Percentiles rank a stretch among this genome's conserved stretches.
Conservation (phyloP, 2,113 vertebrate genomes). For the Gadus macrocephalus region DNA sequence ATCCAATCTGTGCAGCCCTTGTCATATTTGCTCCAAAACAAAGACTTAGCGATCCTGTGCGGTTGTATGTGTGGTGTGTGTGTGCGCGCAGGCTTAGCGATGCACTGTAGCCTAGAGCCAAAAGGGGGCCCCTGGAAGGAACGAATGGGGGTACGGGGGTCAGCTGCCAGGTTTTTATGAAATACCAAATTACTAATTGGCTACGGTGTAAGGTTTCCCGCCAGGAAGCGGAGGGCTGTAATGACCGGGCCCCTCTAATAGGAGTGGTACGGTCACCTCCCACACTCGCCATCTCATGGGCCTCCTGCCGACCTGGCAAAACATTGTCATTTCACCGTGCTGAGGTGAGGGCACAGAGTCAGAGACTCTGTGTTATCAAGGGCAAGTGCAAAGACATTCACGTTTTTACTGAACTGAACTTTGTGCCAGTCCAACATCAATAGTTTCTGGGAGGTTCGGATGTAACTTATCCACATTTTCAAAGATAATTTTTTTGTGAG, state of each 20-base stretch:
- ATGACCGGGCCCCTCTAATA: conserved; percentile 59
- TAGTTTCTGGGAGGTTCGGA: too few relatives aligned
- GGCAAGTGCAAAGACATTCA: not conserved
- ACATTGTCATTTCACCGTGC: conserved; percentile 49
- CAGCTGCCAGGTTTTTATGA: conserved; percentile 66
- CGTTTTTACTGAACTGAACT: conserved; percentile 51
- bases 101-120: conserved; percentile 37
- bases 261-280: conserved; percentile 32
- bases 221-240: conserved; percentile 56
- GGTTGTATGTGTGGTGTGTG: too few relatives aligned
- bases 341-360: conserved; percentile 24
- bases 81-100: conserved; percentile 6
- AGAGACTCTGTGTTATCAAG: not conserved
- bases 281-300: conserved; percentile 39
- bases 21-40: conserved; percentile 27
- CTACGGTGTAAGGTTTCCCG: conserved; percentile 57
- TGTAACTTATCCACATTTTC: too few relatives aligned
- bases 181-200: conserved; percentile 72
- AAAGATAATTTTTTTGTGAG: too few relatives aligned
- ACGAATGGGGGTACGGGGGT: conserved; percentile 25
- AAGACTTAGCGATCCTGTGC: conserved; percentile 18
- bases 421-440: not conserved
- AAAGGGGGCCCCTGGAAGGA: conserved; percentile 54
- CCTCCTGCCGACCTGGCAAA: conserved; percentile 59
- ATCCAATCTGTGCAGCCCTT: conserved; percentile 24